Base-by-base conservation (phyloP, 1,140 invertebrate species). In the Ephestia elutella region DNA sequence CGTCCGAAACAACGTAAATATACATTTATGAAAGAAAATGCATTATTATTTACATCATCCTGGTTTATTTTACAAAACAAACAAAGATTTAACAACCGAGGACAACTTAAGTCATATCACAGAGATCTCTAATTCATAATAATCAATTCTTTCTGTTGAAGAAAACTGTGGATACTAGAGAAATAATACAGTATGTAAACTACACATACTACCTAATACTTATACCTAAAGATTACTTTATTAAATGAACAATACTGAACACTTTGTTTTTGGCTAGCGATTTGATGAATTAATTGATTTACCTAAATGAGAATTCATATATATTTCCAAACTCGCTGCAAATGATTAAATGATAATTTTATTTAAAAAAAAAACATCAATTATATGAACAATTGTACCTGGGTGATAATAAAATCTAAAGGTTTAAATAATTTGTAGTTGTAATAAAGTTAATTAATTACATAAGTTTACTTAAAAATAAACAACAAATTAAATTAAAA, bases 31-130 rank as follows among this genome's bases (percentile, higher is more conserved):
- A 32, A 32, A 32, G 71, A 66, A 71, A 64, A 64, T 60, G 67
- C 68, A 18, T 20, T 70, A 82, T 84, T 81, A 80, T 83, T 83
- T 74, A 79, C 76, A 74, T 44, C n/a, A 44, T 44, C 20, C 20
- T n/a, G 13, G 20, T 63, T 57, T 56, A 53, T 49, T 56, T 51
- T 63, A 61, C 57, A 70, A 73, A 66, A 44, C 15, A 44, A 44
- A 1, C 13, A 35, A 35, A 35, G 32, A 68, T 56, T 65, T 63
- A 68, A 67, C 56, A 67, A 71, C 66, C 63, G 71, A 68, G 59
- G 60, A 70, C 73, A 74, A 72, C 70, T 66, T 75, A 78, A 73
- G n/a, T 78, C 62, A 76, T 86, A 86, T 86, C 83, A 86, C 83
- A 86, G 83, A 76, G 73, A 78, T 74, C 62, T 73, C 75, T 62